Percentiles rank a stretch among this genome's conserved stretches.
phyloP scores from a whole-genome alignment of 2,888 invertebrate genomes.

The Helicoverpa assulta region DNA sequence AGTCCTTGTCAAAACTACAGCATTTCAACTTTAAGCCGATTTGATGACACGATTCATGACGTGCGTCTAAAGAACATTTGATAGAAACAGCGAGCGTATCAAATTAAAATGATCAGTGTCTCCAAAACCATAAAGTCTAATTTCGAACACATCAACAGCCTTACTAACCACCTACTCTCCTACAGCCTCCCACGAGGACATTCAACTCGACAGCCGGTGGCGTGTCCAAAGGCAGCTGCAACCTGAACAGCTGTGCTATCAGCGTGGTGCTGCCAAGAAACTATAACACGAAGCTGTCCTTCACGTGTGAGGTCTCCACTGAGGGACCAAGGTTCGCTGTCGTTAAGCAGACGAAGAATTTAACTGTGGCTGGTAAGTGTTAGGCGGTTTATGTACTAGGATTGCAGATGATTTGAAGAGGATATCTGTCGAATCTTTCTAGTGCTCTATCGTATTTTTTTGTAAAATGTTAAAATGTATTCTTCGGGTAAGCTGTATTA shows the following conservation, averaged over 20 bases:
- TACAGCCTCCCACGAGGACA: slow-evolving; percentile 81
- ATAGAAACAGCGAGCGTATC: too few relatives aligned
- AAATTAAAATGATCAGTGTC: too few relatives aligned
- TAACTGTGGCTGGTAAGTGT: slow-evolving; percentile 84
- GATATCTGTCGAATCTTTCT: too few relatives aligned
- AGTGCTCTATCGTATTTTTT: too few relatives aligned
- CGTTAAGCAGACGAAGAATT: slow-evolving; percentile 84
- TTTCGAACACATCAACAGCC: background rate
- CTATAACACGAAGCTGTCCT: slow-evolving; percentile 80
- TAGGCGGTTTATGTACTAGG: background rate
- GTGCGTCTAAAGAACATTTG: too few relatives aligned
- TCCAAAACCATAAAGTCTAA: too few relatives aligned
- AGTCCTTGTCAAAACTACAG: too few relatives aligned
- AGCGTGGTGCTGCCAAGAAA: slow-evolving; percentile 78
- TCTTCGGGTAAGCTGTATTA: too few relatives aligned
- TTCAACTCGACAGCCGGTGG: slow-evolving; percentile 81
- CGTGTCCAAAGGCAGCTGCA: slow-evolving; percentile 77
- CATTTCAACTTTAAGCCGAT: too few relatives aligned
- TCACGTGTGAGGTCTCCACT: slow-evolving; percentile 86
- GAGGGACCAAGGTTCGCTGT: slow-evolving; percentile 86
- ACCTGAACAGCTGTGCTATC: slow-evolving; percentile 80
- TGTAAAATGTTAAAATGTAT: too few relatives aligned
- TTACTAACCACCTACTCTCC: slow-evolving; percentile 11
- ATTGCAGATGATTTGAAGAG: too few relatives aligned
- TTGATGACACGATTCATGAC: too few relatives aligned